These are phyloP conservation scores for Melipona quadrifasciata DNA, from an alignment of 1,140 invertebrate species.

Conservation along the genomic window DNA sequence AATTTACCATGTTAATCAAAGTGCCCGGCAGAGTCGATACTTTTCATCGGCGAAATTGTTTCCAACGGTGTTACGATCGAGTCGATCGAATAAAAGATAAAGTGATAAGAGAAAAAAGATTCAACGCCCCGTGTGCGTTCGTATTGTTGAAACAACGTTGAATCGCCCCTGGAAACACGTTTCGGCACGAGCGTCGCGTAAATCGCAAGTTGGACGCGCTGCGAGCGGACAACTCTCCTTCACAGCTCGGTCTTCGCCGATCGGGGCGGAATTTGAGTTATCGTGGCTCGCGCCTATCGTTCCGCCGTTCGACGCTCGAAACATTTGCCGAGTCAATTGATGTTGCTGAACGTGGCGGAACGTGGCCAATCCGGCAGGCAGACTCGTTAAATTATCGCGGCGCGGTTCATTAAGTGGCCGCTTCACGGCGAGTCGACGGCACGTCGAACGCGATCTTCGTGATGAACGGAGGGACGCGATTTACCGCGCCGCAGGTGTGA, in stretches of 20 bases:
- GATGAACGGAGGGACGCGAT: constrained; percentile 3
- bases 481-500: not conserved
- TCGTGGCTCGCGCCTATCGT: constrained; percentile 50
- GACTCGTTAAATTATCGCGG: constrained; percentile 69
- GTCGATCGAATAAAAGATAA: not conserved
- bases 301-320: constrained; percentile 53
- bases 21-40: not conserved
- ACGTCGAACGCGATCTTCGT: constrained; percentile 5
- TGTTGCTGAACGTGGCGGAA: constrained; percentile 55
- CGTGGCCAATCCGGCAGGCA: constrained; percentile 55
- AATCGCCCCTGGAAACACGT: not conserved
- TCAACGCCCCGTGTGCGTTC: too few species aligned
- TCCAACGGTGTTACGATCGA: constrained; percentile 10
- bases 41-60: not conserved
- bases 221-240: constrained; percentile 27
- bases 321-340: constrained; percentile 64
- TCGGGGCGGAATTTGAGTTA: constrained; percentile 56
- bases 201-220: constrained; percentile 19
- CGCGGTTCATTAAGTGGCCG: constrained; percentile 57
- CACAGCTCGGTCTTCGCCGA: constrained; percentile 1
- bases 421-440: constrained; percentile 47
- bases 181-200: not conserved
- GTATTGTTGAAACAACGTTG: not conserved
- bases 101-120: not conserved
- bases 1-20: not conserved